Percentiles rank a stretch among this genome's conserved stretches.
These are phyloP conservation scores for Onchidella celtica DNA, from an alignment of 2,888 invertebrate genomes.

Conservation along the genomic window DNA sequence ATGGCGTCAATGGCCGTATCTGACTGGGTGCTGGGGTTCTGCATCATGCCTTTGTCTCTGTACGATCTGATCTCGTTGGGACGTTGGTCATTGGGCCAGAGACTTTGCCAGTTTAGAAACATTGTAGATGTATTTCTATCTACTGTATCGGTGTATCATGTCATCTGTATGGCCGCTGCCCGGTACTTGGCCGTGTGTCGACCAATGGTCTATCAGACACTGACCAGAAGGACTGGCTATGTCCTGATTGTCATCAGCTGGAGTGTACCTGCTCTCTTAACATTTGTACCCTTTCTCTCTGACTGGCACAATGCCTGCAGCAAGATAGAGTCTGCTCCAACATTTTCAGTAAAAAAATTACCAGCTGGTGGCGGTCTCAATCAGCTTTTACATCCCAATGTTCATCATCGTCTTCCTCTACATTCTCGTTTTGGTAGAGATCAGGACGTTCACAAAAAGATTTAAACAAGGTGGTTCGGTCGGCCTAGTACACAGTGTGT, in stretches of 20 bases:
- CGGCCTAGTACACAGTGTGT: no score
- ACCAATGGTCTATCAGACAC: constrained; percentile 67
- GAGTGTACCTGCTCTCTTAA: constrained; percentile 68
- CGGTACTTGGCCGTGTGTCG: constrained; percentile 72
- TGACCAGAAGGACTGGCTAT: constrained; percentile 61
- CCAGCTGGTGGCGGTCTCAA: constrained; percentile 59
- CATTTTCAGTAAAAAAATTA: not conserved
- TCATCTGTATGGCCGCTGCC: constrained; percentile 69
- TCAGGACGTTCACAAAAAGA: no score
- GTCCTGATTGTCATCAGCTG: constrained; percentile 65
- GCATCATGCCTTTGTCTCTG: constrained; percentile 70
- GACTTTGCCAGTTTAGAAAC: constrained; percentile 62
- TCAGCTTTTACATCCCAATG: constrained; percentile 72
- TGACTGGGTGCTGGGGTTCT: constrained; percentile 66
- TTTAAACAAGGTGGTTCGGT: no score
- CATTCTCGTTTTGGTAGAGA: constrained; percentile 64
- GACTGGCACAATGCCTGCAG: constrained; percentile 54
- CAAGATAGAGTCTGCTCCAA: no score
- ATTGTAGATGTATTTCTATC: constrained; percentile 70
- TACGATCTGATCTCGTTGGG: constrained; percentile 65
- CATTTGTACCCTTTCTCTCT: constrained; percentile 65
- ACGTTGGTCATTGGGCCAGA: constrained; percentile 61
- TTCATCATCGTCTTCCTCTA: constrained; percentile 69
- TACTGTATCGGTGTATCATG: constrained; percentile 71
- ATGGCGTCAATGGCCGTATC: constrained; percentile 69